Conservation (phyloP, 2,113 vertebrate species). For the Colius striatus region DNA sequence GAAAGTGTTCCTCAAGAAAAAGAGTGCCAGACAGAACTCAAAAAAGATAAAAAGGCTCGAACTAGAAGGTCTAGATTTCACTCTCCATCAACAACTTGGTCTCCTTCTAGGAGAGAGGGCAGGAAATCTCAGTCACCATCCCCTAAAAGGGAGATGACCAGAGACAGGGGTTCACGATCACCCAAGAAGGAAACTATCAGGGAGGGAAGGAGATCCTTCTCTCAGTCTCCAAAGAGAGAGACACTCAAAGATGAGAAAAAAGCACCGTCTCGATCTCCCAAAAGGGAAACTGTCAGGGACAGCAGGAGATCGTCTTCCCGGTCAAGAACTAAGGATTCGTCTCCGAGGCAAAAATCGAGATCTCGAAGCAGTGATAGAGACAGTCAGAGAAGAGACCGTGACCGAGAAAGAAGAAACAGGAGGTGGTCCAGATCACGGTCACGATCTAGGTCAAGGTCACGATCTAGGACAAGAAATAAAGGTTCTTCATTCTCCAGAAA, state of each 20-base stretch:
- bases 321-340: slow-evolving; percentile 67
- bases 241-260: slow-evolving; percentile 57
- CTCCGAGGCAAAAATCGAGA: slow-evolving; percentile 80
- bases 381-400: slow-evolving; percentile 83
- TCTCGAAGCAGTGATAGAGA: slow-evolving; percentile 84
- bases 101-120: slow-evolving; percentile 81
- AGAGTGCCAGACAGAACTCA: slow-evolving; percentile 61
- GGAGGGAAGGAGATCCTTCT: slow-evolving; percentile 69
- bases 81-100: slow-evolving; percentile 93
- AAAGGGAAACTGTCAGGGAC: slow-evolving; percentile 80
- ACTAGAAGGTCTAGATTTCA: slow-evolving; percentile 91
- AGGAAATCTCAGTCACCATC: slow-evolving; percentile 76
- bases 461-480: slow-evolving; percentile 79
- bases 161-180: slow-evolving; percentile 77
- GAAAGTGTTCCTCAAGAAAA: slow-evolving; percentile 43
- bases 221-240: slow-evolving; percentile 73
- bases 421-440: slow-evolving; percentile 83
- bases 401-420: slow-evolving; percentile 81
- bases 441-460: slow-evolving; percentile 85
- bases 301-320: slow-evolving; percentile 66
- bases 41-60: slow-evolving; percentile 76
- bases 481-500: slow-evolving; percentile 79
- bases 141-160: slow-evolving; percentile 77
- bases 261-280: slow-evolving; percentile 85
- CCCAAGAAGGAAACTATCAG: slow-evolving; percentile 60